These are phyloP conservation scores for Alces alces DNA, from an alignment of 2,113 vertebrate species.

Conservation along the genomic window DNA sequence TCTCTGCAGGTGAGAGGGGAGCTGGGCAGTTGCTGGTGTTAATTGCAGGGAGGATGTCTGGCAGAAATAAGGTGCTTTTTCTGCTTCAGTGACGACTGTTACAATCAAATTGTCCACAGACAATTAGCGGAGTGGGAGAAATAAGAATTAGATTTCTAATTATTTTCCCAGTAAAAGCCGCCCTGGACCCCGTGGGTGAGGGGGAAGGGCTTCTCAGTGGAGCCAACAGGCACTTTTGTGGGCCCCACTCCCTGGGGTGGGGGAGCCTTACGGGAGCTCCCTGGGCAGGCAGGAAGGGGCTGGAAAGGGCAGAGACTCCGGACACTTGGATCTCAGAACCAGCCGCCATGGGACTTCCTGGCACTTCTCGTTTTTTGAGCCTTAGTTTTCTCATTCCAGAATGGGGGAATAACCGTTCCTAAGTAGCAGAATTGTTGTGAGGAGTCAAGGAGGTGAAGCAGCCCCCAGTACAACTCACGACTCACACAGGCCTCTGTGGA, in stretches of 20 bases:
- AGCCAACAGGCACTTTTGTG: not conserved
- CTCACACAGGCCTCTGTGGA: no score
- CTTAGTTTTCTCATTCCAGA: not conserved
- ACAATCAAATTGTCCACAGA: slow-evolving; percentile 83
- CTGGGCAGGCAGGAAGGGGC: not conserved
- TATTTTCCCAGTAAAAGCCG: slow-evolving; percentile 75
- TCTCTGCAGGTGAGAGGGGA: slow-evolving; percentile 73
- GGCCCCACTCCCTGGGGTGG: not conserved
- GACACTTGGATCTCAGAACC: not conserved
- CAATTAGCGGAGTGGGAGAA: slow-evolving; percentile 83
- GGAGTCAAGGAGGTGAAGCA: not conserved
- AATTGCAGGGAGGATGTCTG: slow-evolving; percentile 80
- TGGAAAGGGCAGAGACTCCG: not conserved
- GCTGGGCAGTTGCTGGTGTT: slow-evolving; percentile 66
- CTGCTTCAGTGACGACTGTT: slow-evolving; percentile 80
- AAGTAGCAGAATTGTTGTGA: not conserved
- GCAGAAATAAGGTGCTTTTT: slow-evolving; percentile 83
- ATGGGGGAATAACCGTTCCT: not conserved
- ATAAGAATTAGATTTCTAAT: slow-evolving; percentile 83
- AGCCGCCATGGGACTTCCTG: not conserved
- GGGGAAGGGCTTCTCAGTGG: slow-evolving; percentile 64
- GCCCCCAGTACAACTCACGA: not conserved
- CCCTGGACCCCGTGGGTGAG: slow-evolving; percentile 61
- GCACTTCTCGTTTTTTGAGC: not conserved
- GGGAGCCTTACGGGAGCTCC: not conserved